Evolutionary conservation across 1,140 invertebrate species (phyloP).

Genomic region (Paraescarpia echinospica): DNA sequence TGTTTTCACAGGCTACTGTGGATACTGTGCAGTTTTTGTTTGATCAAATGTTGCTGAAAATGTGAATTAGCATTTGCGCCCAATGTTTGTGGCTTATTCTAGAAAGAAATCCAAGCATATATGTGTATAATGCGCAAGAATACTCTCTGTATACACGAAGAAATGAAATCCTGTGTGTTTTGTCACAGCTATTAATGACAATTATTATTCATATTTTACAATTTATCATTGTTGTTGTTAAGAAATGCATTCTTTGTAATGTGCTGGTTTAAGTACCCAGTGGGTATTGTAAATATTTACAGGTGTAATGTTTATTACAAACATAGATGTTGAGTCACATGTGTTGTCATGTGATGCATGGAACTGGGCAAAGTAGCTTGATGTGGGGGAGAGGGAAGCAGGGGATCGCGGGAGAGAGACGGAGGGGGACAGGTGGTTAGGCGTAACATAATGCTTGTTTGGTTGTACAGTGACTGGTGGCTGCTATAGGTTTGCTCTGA

Average conservation of each 20-base stretch:
- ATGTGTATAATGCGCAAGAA: neutral
- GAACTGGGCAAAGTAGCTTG: neutral
- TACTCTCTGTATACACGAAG: neutral
- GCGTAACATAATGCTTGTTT: neutral
- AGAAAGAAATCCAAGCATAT: neutral
- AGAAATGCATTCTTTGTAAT: neutral
- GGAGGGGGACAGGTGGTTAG: neutral
- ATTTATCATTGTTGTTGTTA: slow-evolving; percentile 6
- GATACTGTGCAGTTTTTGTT: neutral
- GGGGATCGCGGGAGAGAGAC: neutral
- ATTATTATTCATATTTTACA: neutral
- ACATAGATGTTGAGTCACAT: neutral
- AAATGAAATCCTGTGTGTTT: neutral
- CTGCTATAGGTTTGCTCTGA: neutral
- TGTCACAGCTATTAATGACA: neutral
- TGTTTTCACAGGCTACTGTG: neutral
- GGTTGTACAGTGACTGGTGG: neutral
- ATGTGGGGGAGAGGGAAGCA: neutral
- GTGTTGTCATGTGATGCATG: neutral
- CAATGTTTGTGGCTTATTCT: neutral
- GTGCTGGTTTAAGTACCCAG: neutral
- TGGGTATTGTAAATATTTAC: neutral
- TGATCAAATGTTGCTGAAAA: neutral
- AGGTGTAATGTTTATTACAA: neutral
- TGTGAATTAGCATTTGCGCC: neutral